Evolutionary conservation across 2,113 vertebrate genomes (phyloP).

Genomic region (Cricetomys ansorgei): DNA sequence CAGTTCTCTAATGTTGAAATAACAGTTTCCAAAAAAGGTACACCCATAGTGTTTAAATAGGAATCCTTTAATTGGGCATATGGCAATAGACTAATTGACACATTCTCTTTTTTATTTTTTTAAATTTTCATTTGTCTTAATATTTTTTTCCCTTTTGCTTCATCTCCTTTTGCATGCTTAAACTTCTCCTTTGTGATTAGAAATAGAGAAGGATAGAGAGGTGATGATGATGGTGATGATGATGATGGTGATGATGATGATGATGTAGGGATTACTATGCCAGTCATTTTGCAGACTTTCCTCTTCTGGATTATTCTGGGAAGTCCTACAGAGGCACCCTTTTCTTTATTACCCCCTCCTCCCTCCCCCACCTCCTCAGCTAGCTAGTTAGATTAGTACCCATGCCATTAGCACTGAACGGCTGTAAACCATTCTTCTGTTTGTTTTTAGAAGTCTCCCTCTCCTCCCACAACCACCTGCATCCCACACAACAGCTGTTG

Average conservation of each 20-base stretch:
- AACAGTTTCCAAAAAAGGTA: not conserved
- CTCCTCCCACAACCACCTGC: not conserved
- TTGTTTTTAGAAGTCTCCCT: slow-evolving; percentile 43
- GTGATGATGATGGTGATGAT: not conserved
- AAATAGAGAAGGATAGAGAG: not conserved
- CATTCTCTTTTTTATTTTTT: not conserved
- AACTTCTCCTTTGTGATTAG: not conserved
- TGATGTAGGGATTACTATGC: not conserved
- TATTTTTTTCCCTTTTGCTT: not conserved
- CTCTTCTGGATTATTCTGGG: not conserved
- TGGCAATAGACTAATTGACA: not conserved
- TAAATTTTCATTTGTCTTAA: not conserved
- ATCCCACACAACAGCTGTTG: not conserved
- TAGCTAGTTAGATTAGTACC: not conserved
- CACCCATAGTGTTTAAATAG: not conserved
- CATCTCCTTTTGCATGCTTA: not conserved
- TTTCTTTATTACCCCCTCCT: not conserved
- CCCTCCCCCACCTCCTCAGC: not conserved
- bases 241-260: not conserved
- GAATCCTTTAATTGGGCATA: not conserved
- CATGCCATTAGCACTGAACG: not conserved
- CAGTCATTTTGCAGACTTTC: not conserved
- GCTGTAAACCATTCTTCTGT: not conserved
- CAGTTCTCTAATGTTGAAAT: not conserved
- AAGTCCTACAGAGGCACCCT: not conserved